Evolutionary conservation across 2,113 vertebrate species (phyloP), one percentile per base, ranked within the genome.

Genomic region (Forbesichthys agassizii): DNA sequence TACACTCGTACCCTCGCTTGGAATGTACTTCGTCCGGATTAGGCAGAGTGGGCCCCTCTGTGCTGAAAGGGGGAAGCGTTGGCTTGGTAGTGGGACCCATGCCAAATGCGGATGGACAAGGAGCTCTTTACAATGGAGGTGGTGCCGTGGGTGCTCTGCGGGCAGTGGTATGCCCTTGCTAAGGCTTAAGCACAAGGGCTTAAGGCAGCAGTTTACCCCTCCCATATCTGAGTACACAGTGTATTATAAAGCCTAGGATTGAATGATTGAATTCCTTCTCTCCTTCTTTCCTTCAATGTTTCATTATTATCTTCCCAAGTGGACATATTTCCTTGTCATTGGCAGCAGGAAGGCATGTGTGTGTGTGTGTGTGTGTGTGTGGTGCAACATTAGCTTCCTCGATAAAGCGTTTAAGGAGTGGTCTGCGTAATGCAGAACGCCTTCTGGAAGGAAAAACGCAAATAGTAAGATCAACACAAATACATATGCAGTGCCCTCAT

Each of bases 91-190:
- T 9, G 51, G 69, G 69, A 79, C 58, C 52, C 11, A 33, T 53
- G 81, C 73, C 73, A 77, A 58, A 83, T 82, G 69, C 80, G 71
- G 65, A 78, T 69, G 60, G 51, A 61, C 49, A 68, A 47, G 66
- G 13, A 73, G 58, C 72, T 72, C 69, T 87, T 79, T 84, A 80
- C 88, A 87, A 87, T 87, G 80, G 74, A 79, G 85, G 88, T 84
- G 68, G 11, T n/a, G 36, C 5, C 5, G 36, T 5, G 36, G 36
- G 36, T 5, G 7, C 48, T 2, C 66, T 61, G 83, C 60, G 9
- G 71, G 62, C 78, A 64, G 61, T 10, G 4, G 76, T 54, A 52
- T 63, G 72, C 55, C 54, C 52, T 82, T 77, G 75, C 58, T 81
- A 16, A 3, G 60, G 64, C 67, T 72, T 69, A 33, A 14, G 59